These are phyloP conservation scores for Coronaproctus castanopsis DNA, from an alignment of 2,888 invertebrate species.

Conservation along the genomic window DNA sequence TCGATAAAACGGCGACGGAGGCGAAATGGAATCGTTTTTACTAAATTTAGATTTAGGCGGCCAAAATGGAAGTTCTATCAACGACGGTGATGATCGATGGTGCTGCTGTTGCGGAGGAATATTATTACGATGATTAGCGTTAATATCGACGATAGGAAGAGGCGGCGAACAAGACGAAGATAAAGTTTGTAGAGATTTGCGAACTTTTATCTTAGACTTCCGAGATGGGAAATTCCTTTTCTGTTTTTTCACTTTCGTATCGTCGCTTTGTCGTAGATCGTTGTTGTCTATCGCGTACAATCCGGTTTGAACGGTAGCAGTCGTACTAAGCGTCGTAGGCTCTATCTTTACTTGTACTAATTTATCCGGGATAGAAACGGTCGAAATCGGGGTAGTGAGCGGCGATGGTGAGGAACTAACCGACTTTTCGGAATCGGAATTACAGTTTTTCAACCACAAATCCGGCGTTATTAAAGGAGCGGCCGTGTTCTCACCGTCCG, in stretches of 20 bases:
- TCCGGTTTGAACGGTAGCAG: neutral
- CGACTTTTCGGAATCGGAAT: slow-evolving; percentile 16
- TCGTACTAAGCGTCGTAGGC: neutral
- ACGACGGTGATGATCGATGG: neutral
- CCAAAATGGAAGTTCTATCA: too few species aligned
- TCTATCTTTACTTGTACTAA: neutral
- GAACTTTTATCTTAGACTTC: neutral
- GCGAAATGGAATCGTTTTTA: neutral
- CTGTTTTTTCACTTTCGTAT: slow-evolving; percentile 1
- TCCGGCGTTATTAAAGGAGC: slow-evolving; percentile 58
- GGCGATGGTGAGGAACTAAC: slow-evolving; percentile 16
- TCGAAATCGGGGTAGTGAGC: slow-evolving; percentile 24
- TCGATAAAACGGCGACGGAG: slow-evolving; percentile 1
- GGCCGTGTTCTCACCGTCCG: slow-evolving; percentile 14
- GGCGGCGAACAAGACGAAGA: neutral
- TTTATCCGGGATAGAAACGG: neutral
- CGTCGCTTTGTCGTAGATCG: too few species aligned
- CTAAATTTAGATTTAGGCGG: neutral
- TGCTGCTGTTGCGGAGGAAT: neutral
- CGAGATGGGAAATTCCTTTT: neutral
- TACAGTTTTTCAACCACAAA: slow-evolving; percentile 68
- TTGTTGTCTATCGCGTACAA: neutral
- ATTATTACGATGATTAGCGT: neutral
- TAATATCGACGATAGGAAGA: neutral
- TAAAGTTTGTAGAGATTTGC: neutral